phyloP scores from a whole-genome alignment of 2,797 vertebrate genomes.

The Neosalanx taihuensis region DNA sequence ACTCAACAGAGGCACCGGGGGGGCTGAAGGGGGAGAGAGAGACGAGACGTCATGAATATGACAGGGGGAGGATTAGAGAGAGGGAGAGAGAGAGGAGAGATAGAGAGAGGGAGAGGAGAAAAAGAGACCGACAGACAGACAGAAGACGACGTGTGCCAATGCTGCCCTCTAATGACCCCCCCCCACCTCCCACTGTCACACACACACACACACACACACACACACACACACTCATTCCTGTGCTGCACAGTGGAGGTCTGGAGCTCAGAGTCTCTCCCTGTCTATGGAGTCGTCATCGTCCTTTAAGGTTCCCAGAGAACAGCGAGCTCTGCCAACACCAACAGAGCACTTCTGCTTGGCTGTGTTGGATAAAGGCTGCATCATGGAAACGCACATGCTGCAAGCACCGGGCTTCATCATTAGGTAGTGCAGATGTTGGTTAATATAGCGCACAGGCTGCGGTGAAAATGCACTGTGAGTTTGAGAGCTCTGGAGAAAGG shows the following conservation, averaged over 20 bases:
- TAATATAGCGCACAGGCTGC: not conserved
- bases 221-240: not conserved
- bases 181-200: not conserved
- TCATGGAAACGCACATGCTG: not conserved
- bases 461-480: not conserved
- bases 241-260: not conserved
- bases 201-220: not conserved
- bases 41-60: constrained; percentile 40
- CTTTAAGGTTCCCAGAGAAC: no score
- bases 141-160: constrained; percentile 39
- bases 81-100: constrained; percentile 39
- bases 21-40: constrained; percentile 39
- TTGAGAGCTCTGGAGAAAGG: not conserved
- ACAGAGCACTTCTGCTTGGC: not conserved
- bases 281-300: no score
- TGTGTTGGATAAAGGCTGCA: not conserved
- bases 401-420: not conserved
- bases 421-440: not conserved
- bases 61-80: constrained; percentile 51
- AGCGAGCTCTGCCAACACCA: not conserved
- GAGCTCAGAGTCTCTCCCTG: not conserved
- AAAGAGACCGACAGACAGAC: constrained; percentile 2
- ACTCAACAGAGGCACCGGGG: constrained; percentile 50
- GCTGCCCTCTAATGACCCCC: constrained; percentile 49
- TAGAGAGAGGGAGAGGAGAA: not conserved